Conservation (phyloP, 2,797 vertebrate species). For the Dicrostonyx torquatus region DNA sequence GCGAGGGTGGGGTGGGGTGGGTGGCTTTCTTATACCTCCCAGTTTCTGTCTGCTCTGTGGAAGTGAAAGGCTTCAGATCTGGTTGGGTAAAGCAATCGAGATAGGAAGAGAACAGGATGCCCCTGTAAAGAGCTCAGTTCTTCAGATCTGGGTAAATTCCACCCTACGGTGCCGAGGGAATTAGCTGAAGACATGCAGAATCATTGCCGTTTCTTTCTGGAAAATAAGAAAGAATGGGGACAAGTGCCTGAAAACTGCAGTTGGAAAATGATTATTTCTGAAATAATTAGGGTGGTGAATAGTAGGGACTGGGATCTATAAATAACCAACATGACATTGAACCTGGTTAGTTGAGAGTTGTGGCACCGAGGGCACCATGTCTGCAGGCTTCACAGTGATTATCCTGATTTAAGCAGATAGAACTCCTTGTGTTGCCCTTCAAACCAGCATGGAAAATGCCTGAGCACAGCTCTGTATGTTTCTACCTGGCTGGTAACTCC, state of each 20-base stretch:
- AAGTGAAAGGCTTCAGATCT: slow-evolving; percentile 10
- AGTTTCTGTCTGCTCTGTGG: neutral
- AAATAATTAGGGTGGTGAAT: neutral
- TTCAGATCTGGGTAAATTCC: neutral
- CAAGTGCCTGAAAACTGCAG: neutral
- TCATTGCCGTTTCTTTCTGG: neutral
- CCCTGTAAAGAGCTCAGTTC: neutral
- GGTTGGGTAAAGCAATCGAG: neutral
- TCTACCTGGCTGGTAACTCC: neutral
- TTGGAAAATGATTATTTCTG: neutral
- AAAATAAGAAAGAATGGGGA: neutral
- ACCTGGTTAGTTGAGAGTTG: neutral
- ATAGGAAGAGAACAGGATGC: neutral
- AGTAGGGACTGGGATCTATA: neutral
- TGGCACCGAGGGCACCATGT: neutral
- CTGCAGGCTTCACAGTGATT: neutral
- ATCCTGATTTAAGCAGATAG: neutral
- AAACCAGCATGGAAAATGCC: neutral
- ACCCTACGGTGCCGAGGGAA: neutral
- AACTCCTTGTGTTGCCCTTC: neutral
- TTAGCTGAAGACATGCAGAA: neutral
- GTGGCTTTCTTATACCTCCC: slow-evolving; percentile 10
- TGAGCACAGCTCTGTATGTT: neutral
- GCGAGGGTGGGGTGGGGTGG: too few relatives aligned
- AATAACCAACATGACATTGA: neutral